Percentiles rank a stretch among this genome's conserved stretches.
Conservation (phyloP, 2,797 vertebrate species). For the Schizopygopsis malacanthus region DNA sequence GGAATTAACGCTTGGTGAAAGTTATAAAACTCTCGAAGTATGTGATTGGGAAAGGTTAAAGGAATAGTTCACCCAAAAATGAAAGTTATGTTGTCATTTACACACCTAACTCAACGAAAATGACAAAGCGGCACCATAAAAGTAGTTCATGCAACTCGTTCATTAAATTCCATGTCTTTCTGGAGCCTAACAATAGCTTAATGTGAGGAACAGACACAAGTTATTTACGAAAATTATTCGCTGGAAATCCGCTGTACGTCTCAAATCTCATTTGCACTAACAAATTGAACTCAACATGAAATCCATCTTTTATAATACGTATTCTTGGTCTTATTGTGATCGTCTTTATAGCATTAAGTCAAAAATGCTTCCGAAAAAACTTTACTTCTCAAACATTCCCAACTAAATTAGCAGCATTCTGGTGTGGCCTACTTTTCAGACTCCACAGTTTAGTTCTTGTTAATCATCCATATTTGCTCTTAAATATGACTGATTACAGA, state of each 20-base stretch:
- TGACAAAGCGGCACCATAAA: constrained; percentile 19
- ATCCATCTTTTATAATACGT: background rate
- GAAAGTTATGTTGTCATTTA: constrained; percentile 33
- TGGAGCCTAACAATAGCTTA: background rate
- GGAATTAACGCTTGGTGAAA: constrained; percentile 41
- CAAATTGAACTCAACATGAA: constrained; percentile 7
- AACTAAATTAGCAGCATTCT: background rate
- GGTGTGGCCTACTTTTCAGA: constrained; percentile 1
- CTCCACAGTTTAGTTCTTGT: background rate
- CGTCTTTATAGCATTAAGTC: background rate
- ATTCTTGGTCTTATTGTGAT: background rate
- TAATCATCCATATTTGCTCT: background rate
- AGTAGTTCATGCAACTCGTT: constrained; percentile 15
- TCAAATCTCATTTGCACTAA: constrained; percentile 19
- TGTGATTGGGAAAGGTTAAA: constrained; percentile 39
- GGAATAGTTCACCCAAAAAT: constrained; percentile 34
- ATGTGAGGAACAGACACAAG: constrained; percentile 20
- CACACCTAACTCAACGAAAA: constrained; percentile 16
- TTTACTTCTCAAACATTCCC: background rate
- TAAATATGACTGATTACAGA: background rate
- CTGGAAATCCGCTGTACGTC: background rate
- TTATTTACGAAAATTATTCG: constrained; percentile 3
- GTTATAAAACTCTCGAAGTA: constrained; percentile 45
- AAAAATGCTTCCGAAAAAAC: background rate
- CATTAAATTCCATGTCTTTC: constrained; percentile 7